phyloP scores from a whole-genome alignment of 2,888 invertebrate species.

The Bedellia somnulentella region DNA sequence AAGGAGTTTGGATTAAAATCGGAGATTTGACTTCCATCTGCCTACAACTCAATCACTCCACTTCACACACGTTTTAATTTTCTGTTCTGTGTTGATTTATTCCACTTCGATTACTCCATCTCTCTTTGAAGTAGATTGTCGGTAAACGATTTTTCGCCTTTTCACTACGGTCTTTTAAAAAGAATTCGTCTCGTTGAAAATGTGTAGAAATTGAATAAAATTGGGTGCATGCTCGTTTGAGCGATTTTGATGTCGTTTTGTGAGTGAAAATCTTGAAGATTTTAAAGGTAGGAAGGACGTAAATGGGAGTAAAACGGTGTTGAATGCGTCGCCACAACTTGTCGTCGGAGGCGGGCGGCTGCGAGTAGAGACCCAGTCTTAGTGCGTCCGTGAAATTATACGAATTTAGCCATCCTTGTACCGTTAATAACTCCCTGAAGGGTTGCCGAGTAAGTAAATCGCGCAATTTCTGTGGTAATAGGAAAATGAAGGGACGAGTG shows the following conservation, averaged over 20 bases:
- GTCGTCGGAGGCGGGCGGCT: too few relatives aligned
- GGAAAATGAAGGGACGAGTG: constrained; percentile 58
- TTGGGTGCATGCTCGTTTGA: constrained; percentile 5
- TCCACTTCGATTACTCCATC: constrained; percentile 32
- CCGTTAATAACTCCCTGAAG: constrained; percentile 5
- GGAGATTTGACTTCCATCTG: constrained; percentile 22
- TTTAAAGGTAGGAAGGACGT: too few relatives aligned
- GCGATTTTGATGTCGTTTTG: too few relatives aligned
- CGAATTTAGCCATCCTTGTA: constrained; percentile 2
- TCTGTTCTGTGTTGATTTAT: constrained; percentile 39
- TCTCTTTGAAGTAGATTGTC: constrained; percentile 27
- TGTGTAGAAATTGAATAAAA: constrained; percentile 11
- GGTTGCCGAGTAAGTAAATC: constrained; percentile 20
- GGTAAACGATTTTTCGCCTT: constrained; percentile 13
- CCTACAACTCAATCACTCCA: constrained; percentile 26
- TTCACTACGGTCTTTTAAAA: constrained; percentile 11
- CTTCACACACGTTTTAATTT: constrained; percentile 39
- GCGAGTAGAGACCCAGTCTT: background rate
- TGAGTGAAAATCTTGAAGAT: too few relatives aligned
- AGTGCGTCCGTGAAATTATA: background rate
- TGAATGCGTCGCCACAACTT: too few relatives aligned
- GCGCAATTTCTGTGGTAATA: constrained; percentile 44
- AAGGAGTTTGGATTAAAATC: constrained; percentile 22
- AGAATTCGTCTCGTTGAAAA: constrained; percentile 16
- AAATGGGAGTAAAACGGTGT: too few relatives aligned